Conservation (phyloP, 2,797 vertebrate genomes). For the Limnodromus scolopaceus region DNA sequence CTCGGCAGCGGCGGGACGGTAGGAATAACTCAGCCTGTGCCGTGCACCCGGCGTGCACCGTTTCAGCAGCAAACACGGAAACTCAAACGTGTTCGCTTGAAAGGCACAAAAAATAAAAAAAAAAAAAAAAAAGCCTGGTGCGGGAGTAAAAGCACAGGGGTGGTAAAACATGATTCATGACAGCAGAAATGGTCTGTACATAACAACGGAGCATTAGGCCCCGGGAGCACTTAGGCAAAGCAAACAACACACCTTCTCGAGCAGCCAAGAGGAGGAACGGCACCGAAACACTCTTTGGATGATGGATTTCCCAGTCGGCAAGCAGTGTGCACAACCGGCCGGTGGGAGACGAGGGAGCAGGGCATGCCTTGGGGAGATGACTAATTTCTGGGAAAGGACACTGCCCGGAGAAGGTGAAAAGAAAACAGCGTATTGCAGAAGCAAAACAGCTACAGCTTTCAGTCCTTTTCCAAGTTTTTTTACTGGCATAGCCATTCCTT, state of each 20-base stretch:
- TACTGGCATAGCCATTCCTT: neutral
- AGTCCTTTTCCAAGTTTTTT: neutral
- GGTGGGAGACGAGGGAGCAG: neutral
- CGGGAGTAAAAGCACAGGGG: slow-evolving; percentile 25
- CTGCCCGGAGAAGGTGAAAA: neutral
- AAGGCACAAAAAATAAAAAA: neutral
- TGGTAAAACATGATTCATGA: slow-evolving; percentile 65
- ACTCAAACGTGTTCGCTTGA: slow-evolving; percentile 21
- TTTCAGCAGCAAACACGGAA: slow-evolving; percentile 30
- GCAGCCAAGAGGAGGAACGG: slow-evolving; percentile 73
- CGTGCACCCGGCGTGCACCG: neutral
- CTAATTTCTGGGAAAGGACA: neutral
- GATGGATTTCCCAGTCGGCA: slow-evolving; percentile 7
- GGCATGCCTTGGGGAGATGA: neutral
- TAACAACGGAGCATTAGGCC: slow-evolving; percentile 79
- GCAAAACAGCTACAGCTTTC: neutral
- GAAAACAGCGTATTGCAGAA: neutral
- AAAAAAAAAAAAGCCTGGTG: neutral
- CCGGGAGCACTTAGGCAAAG: slow-evolving; percentile 78
- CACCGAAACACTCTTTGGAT: neutral
- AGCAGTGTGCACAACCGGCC: neutral
- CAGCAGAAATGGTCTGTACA: slow-evolving; percentile 76
- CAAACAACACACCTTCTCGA: slow-evolving; percentile 85
- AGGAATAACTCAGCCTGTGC: neutral
- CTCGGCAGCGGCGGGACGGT: accelerated